phyloP scores from a whole-genome alignment of 1,140 invertebrate genomes.

The Melanaphis sacchari region DNA sequence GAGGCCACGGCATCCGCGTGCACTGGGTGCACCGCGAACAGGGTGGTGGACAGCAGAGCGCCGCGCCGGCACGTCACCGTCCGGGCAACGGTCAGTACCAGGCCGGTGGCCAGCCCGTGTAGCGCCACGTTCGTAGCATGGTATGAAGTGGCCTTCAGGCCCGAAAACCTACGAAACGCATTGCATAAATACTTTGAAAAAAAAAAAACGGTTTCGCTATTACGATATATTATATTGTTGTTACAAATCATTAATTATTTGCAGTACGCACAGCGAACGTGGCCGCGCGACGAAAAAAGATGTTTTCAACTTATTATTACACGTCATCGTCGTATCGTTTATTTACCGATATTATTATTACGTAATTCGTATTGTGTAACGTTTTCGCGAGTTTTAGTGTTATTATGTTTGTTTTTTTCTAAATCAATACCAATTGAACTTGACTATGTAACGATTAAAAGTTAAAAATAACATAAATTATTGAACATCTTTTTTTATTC shows the following conservation, averaged over 20 bases:
- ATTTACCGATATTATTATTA: background rate
- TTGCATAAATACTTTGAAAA: background rate
- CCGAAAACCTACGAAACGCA: constrained; percentile 65
- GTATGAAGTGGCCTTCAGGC: constrained; percentile 78
- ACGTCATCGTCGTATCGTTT: background rate
- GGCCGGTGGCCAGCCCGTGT: constrained; percentile 78
- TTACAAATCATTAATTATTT: no score
- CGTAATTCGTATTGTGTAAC: no score
- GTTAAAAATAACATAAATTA: background rate
- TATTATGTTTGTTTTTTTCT: no score
- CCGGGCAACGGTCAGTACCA: constrained; percentile 71
- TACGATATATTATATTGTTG: no score
- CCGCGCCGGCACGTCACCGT: constrained; percentile 61
- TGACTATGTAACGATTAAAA: background rate
- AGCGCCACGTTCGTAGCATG: constrained; percentile 84
- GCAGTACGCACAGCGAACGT: no score
- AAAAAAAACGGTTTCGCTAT: no score
- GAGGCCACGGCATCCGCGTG: constrained; percentile 95
- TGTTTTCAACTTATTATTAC: background rate
- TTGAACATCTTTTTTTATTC: background rate
- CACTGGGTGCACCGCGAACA: constrained; percentile 94
- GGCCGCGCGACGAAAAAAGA: no score
- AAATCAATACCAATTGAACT: no score
- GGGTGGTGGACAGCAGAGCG: constrained; percentile 70
- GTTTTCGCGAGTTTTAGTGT: background rate